These are phyloP conservation scores for Ennomos quercinarius DNA, from an alignment of 2,888 invertebrate species.

Conservation along the genomic window DNA sequence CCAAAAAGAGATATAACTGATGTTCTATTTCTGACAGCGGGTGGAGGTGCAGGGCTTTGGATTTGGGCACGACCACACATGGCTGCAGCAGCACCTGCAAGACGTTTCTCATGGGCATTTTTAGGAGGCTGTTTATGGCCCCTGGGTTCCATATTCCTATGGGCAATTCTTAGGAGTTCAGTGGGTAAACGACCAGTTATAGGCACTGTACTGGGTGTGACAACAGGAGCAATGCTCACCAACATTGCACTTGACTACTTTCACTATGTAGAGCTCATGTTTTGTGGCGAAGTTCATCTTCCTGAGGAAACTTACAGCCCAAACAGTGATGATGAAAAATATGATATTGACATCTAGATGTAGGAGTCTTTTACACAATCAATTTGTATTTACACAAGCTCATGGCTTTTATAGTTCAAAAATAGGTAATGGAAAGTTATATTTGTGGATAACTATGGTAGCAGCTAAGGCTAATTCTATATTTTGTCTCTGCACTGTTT, in stretches of 20 bases:
- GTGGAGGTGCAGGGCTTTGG: conserved; percentile 93
- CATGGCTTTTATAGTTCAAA: conserved; percentile 35
- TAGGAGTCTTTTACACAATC: conserved; percentile 11
- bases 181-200: conserved; percentile 89
- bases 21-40: conserved; percentile 91
- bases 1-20: conserved; percentile 92
- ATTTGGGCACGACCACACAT: conserved; percentile 93
- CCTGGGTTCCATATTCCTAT: conserved; percentile 94
- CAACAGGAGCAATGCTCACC: conserved; percentile 88
- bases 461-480: conserved; percentile 42
- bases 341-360: conserved; percentile 77
- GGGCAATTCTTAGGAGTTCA: conserved; percentile 94
- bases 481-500: conserved; percentile 40
- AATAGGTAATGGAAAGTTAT: conserved; percentile 31
- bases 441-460: conserved; percentile 45
- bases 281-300: conserved; percentile 80
- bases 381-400: conserved; percentile 22
- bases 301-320: conserved; percentile 77
- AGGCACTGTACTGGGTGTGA: conserved; percentile 89
- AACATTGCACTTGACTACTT: conserved; percentile 88
- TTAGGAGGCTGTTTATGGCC: conserved; percentile 93
- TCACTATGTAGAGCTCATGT: conserved; percentile 86
- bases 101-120: conserved; percentile 89
- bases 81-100: conserved; percentile 86
- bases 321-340: conserved; percentile 83